Conservation (phyloP, 2,797 vertebrate species). For the Lepidocolaptes lacrymiger region DNA sequence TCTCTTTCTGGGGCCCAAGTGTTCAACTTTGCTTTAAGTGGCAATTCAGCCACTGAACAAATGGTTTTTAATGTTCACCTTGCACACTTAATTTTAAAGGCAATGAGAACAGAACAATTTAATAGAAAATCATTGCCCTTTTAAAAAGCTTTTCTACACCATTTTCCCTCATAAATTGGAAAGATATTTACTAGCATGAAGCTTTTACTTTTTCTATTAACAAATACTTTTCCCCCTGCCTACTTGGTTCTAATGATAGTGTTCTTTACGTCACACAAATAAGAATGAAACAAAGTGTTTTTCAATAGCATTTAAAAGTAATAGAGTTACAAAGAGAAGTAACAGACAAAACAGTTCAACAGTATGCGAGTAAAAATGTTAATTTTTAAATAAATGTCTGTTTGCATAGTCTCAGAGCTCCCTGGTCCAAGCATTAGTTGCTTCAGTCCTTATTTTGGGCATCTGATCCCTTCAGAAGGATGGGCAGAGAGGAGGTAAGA, state of each 20-base stretch:
- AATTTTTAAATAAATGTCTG: neutral
- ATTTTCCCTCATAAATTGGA: constrained; percentile 12
- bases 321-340: neutral
- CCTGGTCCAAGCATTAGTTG: neutral
- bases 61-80: neutral
- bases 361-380: neutral
- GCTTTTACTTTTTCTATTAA: constrained; percentile 30
- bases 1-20: neutral
- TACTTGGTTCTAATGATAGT: neutral
- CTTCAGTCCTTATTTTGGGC: neutral
- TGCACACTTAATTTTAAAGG: constrained; percentile 26
- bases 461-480: neutral
- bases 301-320: neutral
- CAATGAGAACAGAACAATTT: neutral
- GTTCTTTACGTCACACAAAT: neutral
- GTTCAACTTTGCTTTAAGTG: neutral
- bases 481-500: neutral
- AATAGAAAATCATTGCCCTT: constrained; percentile 56
- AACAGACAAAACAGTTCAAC: neutral
- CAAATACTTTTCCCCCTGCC: neutral
- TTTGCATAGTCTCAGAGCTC: neutral
- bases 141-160: constrained; percentile 9
- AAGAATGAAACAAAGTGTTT: neutral
- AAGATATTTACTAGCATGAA: constrained; percentile 44
- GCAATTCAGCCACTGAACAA: neutral